These are phyloP conservation scores for Platyscapa corneri DNA, from an alignment of 1,140 invertebrate species.

Conservation along the genomic window DNA sequence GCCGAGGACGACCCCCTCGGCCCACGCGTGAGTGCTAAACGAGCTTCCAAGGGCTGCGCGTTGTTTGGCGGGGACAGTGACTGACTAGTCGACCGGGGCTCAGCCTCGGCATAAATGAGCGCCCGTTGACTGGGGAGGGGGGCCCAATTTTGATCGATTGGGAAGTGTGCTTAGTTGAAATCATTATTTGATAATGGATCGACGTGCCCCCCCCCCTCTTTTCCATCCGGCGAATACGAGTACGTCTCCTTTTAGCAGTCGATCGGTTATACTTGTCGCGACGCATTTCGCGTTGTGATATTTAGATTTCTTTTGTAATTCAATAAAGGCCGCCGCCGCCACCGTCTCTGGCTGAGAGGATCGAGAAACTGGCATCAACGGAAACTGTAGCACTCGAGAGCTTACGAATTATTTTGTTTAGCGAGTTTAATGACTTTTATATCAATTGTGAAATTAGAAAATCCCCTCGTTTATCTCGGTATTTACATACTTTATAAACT, in stretches of 20 bases:
- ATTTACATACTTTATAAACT: no score
- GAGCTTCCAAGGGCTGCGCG: no score
- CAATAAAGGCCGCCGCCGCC: not conserved
- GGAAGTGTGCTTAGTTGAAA: not conserved
- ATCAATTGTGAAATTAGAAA: no score
- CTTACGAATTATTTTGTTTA: not conserved
- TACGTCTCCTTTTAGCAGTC: not conserved
- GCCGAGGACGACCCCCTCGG: no score
- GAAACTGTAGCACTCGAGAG: not conserved
- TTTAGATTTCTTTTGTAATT: not conserved
- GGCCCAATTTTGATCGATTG: not conserved
- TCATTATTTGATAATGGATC: slow-evolving; percentile 13
- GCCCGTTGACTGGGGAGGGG: no score
- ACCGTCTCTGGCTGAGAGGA: no score
- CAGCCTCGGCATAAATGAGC: no score
- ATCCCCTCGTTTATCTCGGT: no score
- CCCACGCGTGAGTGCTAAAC: not conserved
- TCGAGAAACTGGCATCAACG: not conserved
- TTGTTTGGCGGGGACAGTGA: no score
- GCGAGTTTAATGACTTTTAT: no score
- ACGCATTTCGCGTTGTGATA: not conserved
- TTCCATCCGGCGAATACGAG: not conserved
- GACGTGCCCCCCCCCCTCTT: not conserved
- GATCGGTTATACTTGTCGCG: not conserved
- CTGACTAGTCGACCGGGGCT: no score